Conservation (phyloP, 2,888 invertebrate species). For the Metallyticus violacea region DNA sequence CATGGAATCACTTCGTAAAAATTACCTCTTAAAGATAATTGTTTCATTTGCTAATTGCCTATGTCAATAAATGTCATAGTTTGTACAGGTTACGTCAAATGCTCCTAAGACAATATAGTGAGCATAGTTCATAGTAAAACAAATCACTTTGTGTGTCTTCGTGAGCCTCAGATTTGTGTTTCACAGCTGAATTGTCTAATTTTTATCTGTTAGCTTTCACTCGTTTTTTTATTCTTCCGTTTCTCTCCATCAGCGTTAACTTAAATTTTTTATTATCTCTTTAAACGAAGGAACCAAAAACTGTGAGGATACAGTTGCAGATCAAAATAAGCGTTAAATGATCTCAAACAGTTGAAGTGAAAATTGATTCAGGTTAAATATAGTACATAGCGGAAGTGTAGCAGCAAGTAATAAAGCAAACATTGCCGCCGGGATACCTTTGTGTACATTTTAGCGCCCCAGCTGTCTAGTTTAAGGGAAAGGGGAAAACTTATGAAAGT, state of each 20-base stretch:
- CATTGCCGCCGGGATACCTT: background rate
- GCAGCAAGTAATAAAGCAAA: background rate
- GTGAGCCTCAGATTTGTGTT: too few species aligned
- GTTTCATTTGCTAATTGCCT: too few species aligned
- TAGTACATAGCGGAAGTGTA: background rate
- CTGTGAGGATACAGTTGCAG: background rate
- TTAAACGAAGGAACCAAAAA: background rate
- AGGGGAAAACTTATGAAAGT: background rate
- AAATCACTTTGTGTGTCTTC: too few species aligned
- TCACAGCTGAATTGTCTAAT: too few species aligned
- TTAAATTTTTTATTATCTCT: background rate
- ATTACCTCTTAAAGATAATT: too few species aligned
- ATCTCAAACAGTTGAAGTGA: background rate
- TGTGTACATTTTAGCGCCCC: background rate
- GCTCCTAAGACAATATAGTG: too few species aligned
- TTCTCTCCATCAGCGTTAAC: background rate
- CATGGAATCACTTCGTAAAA: too few species aligned
- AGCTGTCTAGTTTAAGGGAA: background rate
- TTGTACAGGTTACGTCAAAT: too few species aligned
- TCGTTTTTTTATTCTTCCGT: background rate
- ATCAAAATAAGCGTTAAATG: background rate
- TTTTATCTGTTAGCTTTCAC: too few species aligned
- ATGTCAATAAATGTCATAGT: too few species aligned
- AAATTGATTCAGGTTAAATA: background rate
- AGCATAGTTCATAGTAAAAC: too few species aligned